These are phyloP conservation scores for Palloptera scutellata DNA, from an alignment of 2,888 invertebrate genomes.

Conservation along the genomic window DNA sequence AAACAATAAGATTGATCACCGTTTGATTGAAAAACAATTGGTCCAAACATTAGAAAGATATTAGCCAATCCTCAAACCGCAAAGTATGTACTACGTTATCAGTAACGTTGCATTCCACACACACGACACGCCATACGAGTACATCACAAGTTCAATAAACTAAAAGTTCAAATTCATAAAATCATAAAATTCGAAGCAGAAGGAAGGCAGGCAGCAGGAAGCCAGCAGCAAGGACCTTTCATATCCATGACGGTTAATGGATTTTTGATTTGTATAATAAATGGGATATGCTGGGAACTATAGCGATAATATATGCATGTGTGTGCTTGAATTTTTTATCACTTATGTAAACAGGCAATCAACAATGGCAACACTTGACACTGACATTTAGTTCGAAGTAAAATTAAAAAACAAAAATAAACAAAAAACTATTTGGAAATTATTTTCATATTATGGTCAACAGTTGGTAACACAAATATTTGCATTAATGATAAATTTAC, in stretches of 20 bases:
- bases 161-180: constrained; percentile 29
- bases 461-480: constrained; percentile 24
- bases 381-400: constrained; percentile 40
- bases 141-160: constrained; percentile 13
- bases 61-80: constrained; percentile 39
- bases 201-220: neutral
- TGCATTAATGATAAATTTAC: constrained; percentile 34
- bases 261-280: constrained; percentile 52
- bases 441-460: constrained; percentile 27
- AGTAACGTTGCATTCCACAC: no score
- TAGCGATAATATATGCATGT: constrained; percentile 21
- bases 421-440: constrained; percentile 9
- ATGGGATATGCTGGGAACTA: neutral
- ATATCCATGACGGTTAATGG: constrained; percentile 52
- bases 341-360: constrained; percentile 58
- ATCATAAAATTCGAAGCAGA: no score
- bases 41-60: constrained; percentile 51
- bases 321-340: constrained; percentile 49
- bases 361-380: constrained; percentile 50
- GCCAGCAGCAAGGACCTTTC: neutral
- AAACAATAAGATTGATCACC: constrained; percentile 57
- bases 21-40: constrained; percentile 62
- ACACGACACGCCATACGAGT: no score
- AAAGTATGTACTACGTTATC: neutral
- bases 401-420: neutral